Evolutionary conservation across 2,113 vertebrate genomes (phyloP), one percentile per base, ranked within the genome.

Genomic region (Rutilus rutilus): DNA sequence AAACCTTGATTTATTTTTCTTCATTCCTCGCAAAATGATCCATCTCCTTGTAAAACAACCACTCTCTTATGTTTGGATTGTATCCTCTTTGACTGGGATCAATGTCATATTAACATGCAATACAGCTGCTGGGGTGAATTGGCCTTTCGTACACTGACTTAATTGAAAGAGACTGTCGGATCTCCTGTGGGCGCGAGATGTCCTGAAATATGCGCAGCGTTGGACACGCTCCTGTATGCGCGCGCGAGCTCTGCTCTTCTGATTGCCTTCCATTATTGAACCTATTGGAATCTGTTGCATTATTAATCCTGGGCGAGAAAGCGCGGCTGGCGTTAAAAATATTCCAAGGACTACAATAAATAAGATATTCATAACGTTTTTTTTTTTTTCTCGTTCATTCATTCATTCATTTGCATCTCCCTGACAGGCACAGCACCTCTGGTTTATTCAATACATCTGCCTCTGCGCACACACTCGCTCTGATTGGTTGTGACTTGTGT

Each of bases 241-340:
- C 4, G 30, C 0, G 12, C 33, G n/a, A 71, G 88, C 90, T 88
- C 84, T 81, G 30, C 82, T 83, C 78, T 23, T 75, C 91, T 92
- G 92, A 94, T 93, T 91, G 90, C 88, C 86, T 93, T 92, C 91
- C 89, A 91, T 93, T 93, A 91, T 92, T 89, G 86, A 91, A 92
- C 90, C 69, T 85, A 83, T 89, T 91, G 87, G 86, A 91, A 91
- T 90, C 78, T 85, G 69, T 89, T 92, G 87, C 82, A 93, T 92
- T 91, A 91, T 93, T 91, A 92, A 94, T 92, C 89, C 82, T 85
- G 82, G 42, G 84, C 23, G 33, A 90, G 90, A 91, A 92, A 89
- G 88, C 79, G 77, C 52, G 67, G 87, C 86, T 87, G 77, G 89
- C 15, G 7, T 85, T 62, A 86, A 89, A 84, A 87, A 87, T 89